Evolutionary conservation across 2,888 invertebrate species (phyloP).

Genomic region (Marasmarcha lunaedactyla): DNA sequence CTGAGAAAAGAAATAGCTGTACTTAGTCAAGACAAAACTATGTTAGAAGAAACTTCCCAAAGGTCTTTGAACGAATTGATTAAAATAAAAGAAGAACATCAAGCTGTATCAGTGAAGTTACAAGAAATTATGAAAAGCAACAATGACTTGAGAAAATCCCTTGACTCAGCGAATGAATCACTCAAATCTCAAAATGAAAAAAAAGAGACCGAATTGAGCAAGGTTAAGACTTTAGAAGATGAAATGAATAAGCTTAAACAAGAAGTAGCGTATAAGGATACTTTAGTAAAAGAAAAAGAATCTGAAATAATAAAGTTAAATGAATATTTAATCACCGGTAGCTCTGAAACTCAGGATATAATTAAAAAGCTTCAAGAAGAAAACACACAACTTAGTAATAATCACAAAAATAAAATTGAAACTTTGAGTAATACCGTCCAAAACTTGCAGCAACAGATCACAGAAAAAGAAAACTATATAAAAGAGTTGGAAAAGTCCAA

Average conservation of each 20-base stretch:
- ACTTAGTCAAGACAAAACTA: slow-evolving; percentile 40
- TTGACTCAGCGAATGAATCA: slow-evolving; percentile 40
- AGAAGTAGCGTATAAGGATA: slow-evolving; percentile 31
- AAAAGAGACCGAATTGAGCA: slow-evolving; percentile 31
- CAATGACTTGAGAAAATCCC: slow-evolving; percentile 28
- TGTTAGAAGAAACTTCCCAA: slow-evolving; percentile 34
- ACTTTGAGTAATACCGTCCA: slow-evolving; percentile 41
- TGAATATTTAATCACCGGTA: slow-evolving; percentile 32
- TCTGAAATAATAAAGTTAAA: slow-evolving; percentile 31
- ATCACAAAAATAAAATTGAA: slow-evolving; percentile 43
- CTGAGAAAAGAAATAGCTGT: slow-evolving; percentile 39
- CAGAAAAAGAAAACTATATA: slow-evolving; percentile 39
- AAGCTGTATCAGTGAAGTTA: slow-evolving; percentile 29
- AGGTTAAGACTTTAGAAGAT: slow-evolving; percentile 31
- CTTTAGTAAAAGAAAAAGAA: slow-evolving; percentile 36
- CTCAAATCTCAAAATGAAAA: slow-evolving; percentile 39
- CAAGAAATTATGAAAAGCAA: slow-evolving; percentile 29
- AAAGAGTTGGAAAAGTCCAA: slow-evolving; percentile 40
- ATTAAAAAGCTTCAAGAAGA: slow-evolving; percentile 41
- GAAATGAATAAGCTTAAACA: slow-evolving; percentile 35
- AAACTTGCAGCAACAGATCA: slow-evolving; percentile 34
- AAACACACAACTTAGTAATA: slow-evolving; percentile 40
- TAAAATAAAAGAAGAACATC: slow-evolving; percentile 34
- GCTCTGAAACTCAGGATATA: slow-evolving; percentile 36
- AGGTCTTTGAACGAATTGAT: slow-evolving; percentile 31